These are phyloP conservation scores for Drosophila obscura DNA, from an alignment of 1,140 invertebrate species.

Conservation along the genomic window DNA sequence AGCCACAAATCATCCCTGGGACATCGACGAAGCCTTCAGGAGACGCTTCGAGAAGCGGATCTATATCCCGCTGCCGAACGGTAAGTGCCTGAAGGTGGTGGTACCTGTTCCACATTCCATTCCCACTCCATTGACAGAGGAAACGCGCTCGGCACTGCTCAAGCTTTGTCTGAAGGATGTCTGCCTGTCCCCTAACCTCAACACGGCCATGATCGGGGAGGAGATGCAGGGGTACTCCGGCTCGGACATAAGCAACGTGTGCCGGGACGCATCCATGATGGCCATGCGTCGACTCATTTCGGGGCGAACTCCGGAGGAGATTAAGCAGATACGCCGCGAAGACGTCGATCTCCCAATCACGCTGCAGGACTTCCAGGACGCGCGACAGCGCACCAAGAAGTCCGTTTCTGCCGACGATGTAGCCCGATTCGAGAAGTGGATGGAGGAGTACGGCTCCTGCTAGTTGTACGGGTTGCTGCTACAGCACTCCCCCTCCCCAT, in stretches of 20 bases:
- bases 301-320: slow-evolving; percentile 96
- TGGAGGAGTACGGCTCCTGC: slow-evolving; percentile 95
- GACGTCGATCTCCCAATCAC: slow-evolving; percentile 97
- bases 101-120: too few species aligned
- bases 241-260: slow-evolving; percentile 99
- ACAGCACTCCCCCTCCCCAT: slow-evolving; percentile 40
- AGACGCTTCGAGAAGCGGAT: slow-evolving; percentile 98
- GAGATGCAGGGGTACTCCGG: slow-evolving; percentile 97
- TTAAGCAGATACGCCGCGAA: slow-evolving; percentile 95
- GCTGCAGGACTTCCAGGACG: slow-evolving; percentile 93
- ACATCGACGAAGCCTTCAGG: slow-evolving; percentile 98
- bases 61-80: slow-evolving; percentile 98
- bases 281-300: slow-evolving; percentile 97
- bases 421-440: slow-evolving; percentile 98
- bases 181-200: slow-evolving; percentile 90
- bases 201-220: slow-evolving; percentile 91
- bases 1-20: slow-evolving; percentile 99
- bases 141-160: slow-evolving; percentile 93
- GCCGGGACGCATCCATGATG: slow-evolving; percentile 99
- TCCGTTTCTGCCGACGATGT: slow-evolving; percentile 96
- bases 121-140: slow-evolving; percentile 82
- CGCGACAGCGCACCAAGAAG: slow-evolving; percentile 96
- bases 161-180: slow-evolving; percentile 97
- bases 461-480: slow-evolving; percentile 73
- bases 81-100: slow-evolving; percentile 78